Conservation (phyloP, 2,113 vertebrate genomes). For the Pseudolaguvia tuberculata region DNA sequence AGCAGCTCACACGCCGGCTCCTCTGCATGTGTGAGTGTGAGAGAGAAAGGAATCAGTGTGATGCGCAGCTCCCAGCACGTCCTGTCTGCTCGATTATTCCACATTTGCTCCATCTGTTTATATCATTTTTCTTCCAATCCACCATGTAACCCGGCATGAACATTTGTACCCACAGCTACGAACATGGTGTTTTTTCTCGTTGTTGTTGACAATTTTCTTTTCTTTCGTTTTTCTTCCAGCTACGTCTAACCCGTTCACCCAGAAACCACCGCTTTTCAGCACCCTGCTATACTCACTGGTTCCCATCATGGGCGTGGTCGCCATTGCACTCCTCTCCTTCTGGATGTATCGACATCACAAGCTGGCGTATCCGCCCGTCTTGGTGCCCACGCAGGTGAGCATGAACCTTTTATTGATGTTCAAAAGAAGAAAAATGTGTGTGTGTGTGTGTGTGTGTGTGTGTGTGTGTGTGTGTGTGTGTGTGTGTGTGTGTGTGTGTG, state of each 20-base stretch:
- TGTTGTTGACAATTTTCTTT: not conserved
- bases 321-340: constrained; percentile 89
- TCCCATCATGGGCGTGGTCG: constrained; percentile 89
- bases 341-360: constrained; percentile 99
- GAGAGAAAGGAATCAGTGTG: constrained; percentile 27
- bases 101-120: constrained; percentile 1
- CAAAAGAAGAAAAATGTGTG: too few species aligned
- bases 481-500: too few species aligned
- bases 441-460: too few species aligned
- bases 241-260: constrained; percentile 87
- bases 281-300: constrained; percentile 93
- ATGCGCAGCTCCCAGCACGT: constrained; percentile 10
- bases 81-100: constrained; percentile 28
- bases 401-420: not conserved
- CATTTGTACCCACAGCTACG: not conserved
- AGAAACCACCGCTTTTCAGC: constrained; percentile 87
- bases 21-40: constrained; percentile 12
- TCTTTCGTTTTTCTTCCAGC: constrained; percentile 63
- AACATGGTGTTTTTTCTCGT: not conserved
- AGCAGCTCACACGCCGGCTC: constrained; percentile 15
- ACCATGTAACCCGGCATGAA: not conserved
- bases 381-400: constrained; percentile 96
- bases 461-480: too few species aligned
- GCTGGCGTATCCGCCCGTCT: constrained; percentile 92
- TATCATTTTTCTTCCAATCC: not conserved